Evolutionary conservation across 2,113 vertebrate species (phyloP), one percentile per base, ranked within the genome.

Genomic region (Lota lota): DNA sequence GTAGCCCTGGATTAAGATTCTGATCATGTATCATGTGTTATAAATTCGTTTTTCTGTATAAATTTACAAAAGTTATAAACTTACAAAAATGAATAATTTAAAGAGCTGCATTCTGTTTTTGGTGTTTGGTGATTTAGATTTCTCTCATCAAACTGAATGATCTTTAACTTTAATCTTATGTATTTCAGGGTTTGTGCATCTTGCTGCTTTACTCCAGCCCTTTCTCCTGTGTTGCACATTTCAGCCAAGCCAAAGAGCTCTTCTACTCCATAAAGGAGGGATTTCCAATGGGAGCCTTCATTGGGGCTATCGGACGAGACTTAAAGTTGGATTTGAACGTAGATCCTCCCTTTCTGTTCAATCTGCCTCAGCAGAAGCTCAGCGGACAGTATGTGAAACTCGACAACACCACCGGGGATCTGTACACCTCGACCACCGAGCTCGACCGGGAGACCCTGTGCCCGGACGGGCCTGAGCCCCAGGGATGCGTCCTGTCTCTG

Each of bases 241-340:
- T 95, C 88, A 96, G 93, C 81, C 93, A 95, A 0, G 95, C 95
- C 69, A 95, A 94, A 0, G 93, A 97, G 91, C 93, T 97, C 74
- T 90, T 96, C 88, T 99, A 98, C 92, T 97, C 93, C 76, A 93
- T 99, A 88, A 97, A 94, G 20, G 97, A 99, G 88, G 97, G 95
- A 78, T 92, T 97, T 85, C 95, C 97, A 0, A 91, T 87, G 0
- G 96, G 95, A 0, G 94, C 93, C 72, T 93, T 97, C 58, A 97
- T 98, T 1, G 97, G 97, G 64, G 93, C 93, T 85, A 89, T 97
- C 74, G 92, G 94, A n/a, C 87, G 80, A 72, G 97, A 97, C 85
- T 90, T 99, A 87, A 87, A 87, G 77, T 91, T 97, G 76, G 91
- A 92, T 72, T 4, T 93, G 61, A 66, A 75, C 1, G 80, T 87